Evolutionary conservation across 2,888 invertebrate species (phyloP).

Genomic region (Cantharis lateralis): DNA sequence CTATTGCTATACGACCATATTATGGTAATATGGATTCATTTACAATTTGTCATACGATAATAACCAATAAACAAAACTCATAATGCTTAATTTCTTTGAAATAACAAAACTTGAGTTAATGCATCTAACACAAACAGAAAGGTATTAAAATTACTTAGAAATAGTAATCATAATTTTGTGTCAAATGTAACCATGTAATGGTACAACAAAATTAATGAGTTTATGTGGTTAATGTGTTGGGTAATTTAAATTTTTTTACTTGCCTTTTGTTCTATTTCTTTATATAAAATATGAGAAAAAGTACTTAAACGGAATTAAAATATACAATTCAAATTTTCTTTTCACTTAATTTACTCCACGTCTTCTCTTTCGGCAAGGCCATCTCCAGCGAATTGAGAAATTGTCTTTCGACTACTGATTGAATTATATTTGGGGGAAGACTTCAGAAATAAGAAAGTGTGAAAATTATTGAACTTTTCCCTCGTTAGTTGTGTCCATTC

Average conservation of each 20-base stretch:
- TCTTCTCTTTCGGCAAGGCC: slow-evolving; percentile 8
- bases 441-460: not conserved
- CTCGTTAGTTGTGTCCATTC: not conserved
- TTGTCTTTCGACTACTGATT: slow-evolving; percentile 14
- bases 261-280: not conserved
- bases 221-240: not conserved
- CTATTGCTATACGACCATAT: not conserved
- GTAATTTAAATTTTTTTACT: not conserved
- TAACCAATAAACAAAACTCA: not conserved
- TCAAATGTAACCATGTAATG: not conserved
- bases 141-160: not conserved
- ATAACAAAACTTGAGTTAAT: not conserved
- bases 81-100: not conserved
- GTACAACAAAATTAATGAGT: not conserved
- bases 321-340: slow-evolving; percentile 7
- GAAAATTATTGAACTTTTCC: not conserved
- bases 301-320: slow-evolving; percentile 7
- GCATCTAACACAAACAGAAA: not conserved
- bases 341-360: slow-evolving; percentile 10
- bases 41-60: not conserved
- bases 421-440: slow-evolving; percentile 9
- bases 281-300: too few relatives aligned
- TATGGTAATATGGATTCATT: not conserved
- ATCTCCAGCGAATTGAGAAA: slow-evolving; percentile 6
- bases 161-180: not conserved